Base-by-base conservation (phyloP, 1,140 invertebrate species). In the Dysdera silvatica region DNA sequence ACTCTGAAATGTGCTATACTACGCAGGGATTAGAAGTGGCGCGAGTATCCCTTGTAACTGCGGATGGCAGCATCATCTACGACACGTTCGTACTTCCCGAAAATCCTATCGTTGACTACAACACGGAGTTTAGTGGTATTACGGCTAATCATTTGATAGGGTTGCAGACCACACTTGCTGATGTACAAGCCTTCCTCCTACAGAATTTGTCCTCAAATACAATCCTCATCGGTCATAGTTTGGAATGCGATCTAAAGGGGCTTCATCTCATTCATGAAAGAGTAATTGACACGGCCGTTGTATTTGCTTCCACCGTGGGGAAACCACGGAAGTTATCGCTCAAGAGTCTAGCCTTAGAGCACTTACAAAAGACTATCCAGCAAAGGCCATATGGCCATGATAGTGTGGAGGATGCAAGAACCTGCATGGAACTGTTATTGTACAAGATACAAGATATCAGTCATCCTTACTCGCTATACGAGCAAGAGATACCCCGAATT, bases 181-280 rank as follows among this genome's bases (percentile, higher is more conserved):
- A 96, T 71, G 89, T 97, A 23, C 94, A 97, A 79, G 87, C 87
- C 16, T 87, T 88, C 16, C 79, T 98, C 41, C 80, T 96, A 47
- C 85, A 87, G 58, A 84, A 93, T 78, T 90, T 97, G 76, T 87
- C 85, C 68, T 84, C 86, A 58, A 87, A 91, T 76, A 91, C 91
- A 1, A 95, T 98, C 71, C 78, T 99, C 4, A 85, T 98, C 61
- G 96, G 96, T 6, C 96, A 99, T 76, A 93, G 90, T 79, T 82
- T 99, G 67, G 95, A 98, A 74, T 95, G 88, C 73, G 96, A 99
- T 81, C 84, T 98, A 69, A 87, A 89, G 77, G 89, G 92, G 31
- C 79, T 98, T 1, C 95, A 93, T 29, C 75, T 98, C 14, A 84
- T 96, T 56, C 95, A 98, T 72, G 82, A 85, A 61, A 88, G 84